Evolutionary conservation across 2,113 vertebrate genomes (phyloP).

Genomic region (rat (Rattus norvegicus)): GRCr8 NC_086022.1:165930001-165930500

Average conservation of each 20-base stretch:
- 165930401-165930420: neutral
- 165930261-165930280: neutral
- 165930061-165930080: neutral
- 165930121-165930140: neutral
- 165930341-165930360: neutral
- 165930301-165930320: neutral
- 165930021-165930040: neutral
- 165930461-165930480: too few species aligned
- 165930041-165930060: neutral
- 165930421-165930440: neutral
- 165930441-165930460: too few species aligned
- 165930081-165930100: neutral
- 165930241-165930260: neutral
- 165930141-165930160: neutral
- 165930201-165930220: neutral
- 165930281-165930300: neutral
- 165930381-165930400: neutral
- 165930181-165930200: neutral
- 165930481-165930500: too few species aligned
- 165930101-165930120: neutral
- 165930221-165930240: neutral
- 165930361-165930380: neutral
- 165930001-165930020: neutral
- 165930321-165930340: neutral
- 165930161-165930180: neutral